Percentiles rank a stretch among this genome's conserved stretches.
These are phyloP conservation scores for Andrena fulva DNA, from an alignment of 2,888 invertebrate species.

Conservation along the genomic window DNA sequence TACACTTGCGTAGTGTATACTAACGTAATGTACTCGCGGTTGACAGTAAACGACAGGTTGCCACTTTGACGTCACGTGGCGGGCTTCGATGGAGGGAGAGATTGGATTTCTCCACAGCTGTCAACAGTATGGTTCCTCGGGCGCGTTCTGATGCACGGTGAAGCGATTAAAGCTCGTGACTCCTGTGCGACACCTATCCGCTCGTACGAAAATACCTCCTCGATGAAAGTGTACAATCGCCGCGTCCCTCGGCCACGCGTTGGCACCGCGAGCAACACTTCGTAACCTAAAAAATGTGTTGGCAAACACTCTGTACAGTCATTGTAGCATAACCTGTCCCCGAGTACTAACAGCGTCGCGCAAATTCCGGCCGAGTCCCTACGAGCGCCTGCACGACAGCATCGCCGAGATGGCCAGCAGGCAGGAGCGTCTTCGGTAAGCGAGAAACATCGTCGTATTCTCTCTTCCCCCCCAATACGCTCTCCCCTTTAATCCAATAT, in stretches of 20 bases:
- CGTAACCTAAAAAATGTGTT: slow-evolving; percentile 75
- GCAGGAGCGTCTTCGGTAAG: slow-evolving; percentile 65
- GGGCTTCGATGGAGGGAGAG: slow-evolving; percentile 8
- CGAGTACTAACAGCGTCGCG: slow-evolving; percentile 15
- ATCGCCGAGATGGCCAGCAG: slow-evolving; percentile 59
- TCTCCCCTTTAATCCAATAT: background rate
- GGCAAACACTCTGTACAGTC: slow-evolving; percentile 77
- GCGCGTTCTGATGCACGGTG: slow-evolving; percentile 34
- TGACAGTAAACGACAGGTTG: slow-evolving; percentile 55
- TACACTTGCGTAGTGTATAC: slow-evolving; percentile 3
- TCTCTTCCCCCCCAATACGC: background rate
- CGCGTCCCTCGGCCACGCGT: background rate
- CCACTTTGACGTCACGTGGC: slow-evolving; percentile 62
- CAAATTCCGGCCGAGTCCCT: slow-evolving; percentile 30
- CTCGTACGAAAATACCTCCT: background rate
- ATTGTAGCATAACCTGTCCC: slow-evolving; percentile 38
- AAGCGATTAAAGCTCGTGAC: slow-evolving; percentile 35
- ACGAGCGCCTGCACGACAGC: background rate
- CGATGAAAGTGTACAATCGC: slow-evolving; percentile 5
- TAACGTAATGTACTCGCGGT: background rate
- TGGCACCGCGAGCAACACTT: slow-evolving; percentile 17
- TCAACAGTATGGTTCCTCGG: slow-evolving; percentile 66
- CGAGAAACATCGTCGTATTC: slow-evolving; percentile 1
- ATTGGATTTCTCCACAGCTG: slow-evolving; percentile 50
- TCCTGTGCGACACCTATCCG: slow-evolving; percentile 5